Evolutionary conservation across 2,113 vertebrate genomes (phyloP).

Genomic region (Tringa solitaria): DNA sequence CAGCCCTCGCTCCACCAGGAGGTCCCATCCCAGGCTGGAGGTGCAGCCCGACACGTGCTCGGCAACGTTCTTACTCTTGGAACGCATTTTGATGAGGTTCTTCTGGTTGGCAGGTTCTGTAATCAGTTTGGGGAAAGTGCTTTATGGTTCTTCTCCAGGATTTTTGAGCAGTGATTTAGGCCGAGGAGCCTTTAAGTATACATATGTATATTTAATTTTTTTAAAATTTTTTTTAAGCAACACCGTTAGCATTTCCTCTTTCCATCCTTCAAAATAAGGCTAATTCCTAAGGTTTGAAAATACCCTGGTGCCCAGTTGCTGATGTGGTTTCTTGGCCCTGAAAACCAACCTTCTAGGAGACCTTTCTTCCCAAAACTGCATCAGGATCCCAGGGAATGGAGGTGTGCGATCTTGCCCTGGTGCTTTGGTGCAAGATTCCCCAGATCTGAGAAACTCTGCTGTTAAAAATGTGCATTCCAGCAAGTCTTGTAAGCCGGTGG

Average conservation of each 20-base stretch:
- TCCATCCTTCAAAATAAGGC: neutral
- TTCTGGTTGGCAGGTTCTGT: neutral
- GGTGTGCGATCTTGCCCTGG: neutral
- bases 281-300: neutral
- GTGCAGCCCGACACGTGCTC: neutral
- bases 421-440: neutral
- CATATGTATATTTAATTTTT: neutral
- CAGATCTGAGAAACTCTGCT: neutral
- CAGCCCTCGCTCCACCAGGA: neutral
- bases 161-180: neutral
- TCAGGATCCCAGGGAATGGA: neutral
- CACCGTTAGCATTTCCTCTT: neutral
- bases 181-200: neutral
- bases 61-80: fast-evolving
- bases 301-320: neutral
- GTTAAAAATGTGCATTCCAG: fast-evolving
- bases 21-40: neutral
- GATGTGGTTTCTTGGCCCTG: neutral
- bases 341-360: neutral
- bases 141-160: neutral
- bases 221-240: neutral
- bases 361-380: neutral
- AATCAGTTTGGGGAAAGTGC: neutral
- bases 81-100: fast-evolving
- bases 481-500: neutral